phyloP scores from a whole-genome alignment of 1,140 invertebrate genomes.

The Helicorthomorpha holstii region DNA sequence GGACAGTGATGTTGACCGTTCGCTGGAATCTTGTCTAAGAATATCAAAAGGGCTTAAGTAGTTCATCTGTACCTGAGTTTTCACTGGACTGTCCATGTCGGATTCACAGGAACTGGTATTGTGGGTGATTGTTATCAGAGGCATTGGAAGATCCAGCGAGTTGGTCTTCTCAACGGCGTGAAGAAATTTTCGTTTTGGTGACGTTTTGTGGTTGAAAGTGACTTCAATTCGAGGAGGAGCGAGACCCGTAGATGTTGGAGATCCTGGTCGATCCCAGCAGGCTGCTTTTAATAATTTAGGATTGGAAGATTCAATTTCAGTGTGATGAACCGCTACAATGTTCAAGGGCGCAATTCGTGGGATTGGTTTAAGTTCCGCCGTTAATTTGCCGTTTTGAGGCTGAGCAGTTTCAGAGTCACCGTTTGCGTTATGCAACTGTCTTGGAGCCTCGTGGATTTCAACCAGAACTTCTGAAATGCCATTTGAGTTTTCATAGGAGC shows the following conservation, averaged over 20 bases:
- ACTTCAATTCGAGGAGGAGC: background rate
- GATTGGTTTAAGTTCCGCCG: no score
- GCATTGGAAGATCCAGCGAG: conserved; percentile 46
- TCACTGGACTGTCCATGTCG: conserved; percentile 35
- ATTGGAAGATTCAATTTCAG: no score
- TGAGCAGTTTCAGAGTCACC: background rate
- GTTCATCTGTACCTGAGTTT: conserved; percentile 35
- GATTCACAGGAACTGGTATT: conserved; percentile 54
- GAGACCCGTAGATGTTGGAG: background rate
- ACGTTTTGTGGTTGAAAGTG: background rate
- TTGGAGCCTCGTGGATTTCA: conserved; percentile 1
- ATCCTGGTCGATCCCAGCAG: background rate
- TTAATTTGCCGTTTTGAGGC: no score
- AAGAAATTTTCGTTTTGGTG: background rate
- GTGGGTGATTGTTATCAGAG: conserved; percentile 52
- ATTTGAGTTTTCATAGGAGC: background rate
- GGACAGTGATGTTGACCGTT: conserved; percentile 50
- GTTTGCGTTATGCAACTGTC: background rate
- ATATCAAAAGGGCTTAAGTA: conserved; percentile 58
- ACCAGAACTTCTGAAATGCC: background rate
- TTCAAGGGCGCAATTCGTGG: no score
- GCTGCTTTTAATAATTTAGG: background rate
- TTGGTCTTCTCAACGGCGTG: conserved; percentile 26
- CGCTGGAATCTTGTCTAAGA: conserved; percentile 41
- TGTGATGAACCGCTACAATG: no score